Percentiles rank a stretch among this genome's conserved stretches.
Evolutionary conservation across 2,797 vertebrate species (phyloP).

Genomic region (Pseudochirops corinnae): DNA sequence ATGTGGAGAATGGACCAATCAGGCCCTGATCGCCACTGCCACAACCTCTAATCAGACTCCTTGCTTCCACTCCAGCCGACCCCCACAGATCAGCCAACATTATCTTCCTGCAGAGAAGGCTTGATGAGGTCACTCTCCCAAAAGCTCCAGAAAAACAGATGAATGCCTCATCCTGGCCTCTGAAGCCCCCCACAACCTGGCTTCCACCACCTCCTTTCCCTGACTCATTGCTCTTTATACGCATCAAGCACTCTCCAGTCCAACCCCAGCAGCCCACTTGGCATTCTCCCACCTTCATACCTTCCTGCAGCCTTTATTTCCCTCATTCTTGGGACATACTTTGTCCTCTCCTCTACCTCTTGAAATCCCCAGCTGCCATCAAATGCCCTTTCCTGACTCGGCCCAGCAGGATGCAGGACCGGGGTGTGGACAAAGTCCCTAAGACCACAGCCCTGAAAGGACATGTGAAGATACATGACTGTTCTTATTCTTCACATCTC

Average conservation of each 20-base stretch:
- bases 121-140: neutral
- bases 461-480: too few species aligned
- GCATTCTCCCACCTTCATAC: neutral
- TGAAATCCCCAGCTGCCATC: neutral
- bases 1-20: neutral
- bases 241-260: neutral
- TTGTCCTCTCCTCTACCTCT: neutral
- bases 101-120: neutral
- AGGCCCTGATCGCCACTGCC: slow-evolving; percentile 12
- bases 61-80: neutral
- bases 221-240: slow-evolving; percentile 23
- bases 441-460: too few species aligned
- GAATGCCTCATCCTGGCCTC: slow-evolving; percentile 1
- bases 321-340: neutral
- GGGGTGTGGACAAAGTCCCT: too few species aligned
- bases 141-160: neutral
- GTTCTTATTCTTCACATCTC: too few species aligned
- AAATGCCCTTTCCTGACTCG: neutral
- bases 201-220: neutral
- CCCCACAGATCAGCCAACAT: neutral
- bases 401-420: too few species aligned
- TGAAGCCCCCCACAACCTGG: neutral
- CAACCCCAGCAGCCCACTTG: neutral
- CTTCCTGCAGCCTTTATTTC: neutral
- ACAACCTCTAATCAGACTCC: neutral